These are phyloP conservation scores for Teinopalpus imperialis DNA, from an alignment of 2,888 invertebrate species.

Conservation along the genomic window DNA sequence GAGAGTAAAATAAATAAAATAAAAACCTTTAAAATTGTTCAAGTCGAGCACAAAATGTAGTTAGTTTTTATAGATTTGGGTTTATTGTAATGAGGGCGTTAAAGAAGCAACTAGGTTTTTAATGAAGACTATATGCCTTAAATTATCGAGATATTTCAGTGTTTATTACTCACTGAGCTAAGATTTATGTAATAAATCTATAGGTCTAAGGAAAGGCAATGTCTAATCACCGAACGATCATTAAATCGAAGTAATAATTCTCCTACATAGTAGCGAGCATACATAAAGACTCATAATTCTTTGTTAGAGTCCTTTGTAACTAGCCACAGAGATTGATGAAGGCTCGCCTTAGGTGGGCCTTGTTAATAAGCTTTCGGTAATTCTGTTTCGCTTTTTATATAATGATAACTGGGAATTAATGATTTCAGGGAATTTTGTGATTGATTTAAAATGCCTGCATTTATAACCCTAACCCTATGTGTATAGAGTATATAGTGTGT, in stretches of 20 bases:
- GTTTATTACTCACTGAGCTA: slow-evolving; percentile 49
- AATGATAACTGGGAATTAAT: slow-evolving; percentile 40
- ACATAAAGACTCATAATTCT: slow-evolving; percentile 74
- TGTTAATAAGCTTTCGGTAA: slow-evolving; percentile 67
- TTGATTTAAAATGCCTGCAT: background rate
- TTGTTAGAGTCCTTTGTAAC: slow-evolving; percentile 70
- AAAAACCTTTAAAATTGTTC: too few relatives aligned
- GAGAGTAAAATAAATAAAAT: too few relatives aligned
- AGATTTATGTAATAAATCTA: slow-evolving; percentile 73
- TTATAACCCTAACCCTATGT: slow-evolving; percentile 24
- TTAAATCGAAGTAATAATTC: slow-evolving; percentile 76
- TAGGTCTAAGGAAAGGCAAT: slow-evolving; percentile 56
- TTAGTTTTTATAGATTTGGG: background rate
- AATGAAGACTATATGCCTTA: slow-evolving; percentile 49
- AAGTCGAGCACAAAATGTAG: too few relatives aligned
- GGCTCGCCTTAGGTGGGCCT: slow-evolving; percentile 73
- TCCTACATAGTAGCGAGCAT: slow-evolving; percentile 72
- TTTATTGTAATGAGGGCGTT: slow-evolving; percentile 30
- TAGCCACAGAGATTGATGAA: slow-evolving; percentile 70
- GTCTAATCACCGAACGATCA: slow-evolving; percentile 72
- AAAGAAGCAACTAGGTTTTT: slow-evolving; percentile 46
- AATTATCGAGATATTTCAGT: slow-evolving; percentile 49
- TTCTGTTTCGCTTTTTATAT: slow-evolving; percentile 42
- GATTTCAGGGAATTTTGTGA: slow-evolving; percentile 17
- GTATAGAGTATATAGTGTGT: background rate